Evolutionary conservation across 2,113 vertebrate genomes (phyloP), one percentile per base, ranked within the genome.

Genomic region (Serilophus lunatus): DNA sequence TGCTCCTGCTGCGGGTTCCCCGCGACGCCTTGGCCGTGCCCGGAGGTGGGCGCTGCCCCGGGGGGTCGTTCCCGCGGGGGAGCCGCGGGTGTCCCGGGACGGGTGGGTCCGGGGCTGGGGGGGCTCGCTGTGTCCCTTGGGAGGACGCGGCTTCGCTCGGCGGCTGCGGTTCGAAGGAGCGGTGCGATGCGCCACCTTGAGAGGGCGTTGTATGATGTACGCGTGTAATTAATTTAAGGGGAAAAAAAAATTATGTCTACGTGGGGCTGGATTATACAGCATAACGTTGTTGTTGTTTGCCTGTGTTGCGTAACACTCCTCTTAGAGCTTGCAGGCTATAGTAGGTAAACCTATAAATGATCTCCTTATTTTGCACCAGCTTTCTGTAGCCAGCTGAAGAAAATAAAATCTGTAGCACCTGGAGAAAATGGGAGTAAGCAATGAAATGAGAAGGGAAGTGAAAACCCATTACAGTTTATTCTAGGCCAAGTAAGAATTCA

Each of bases 111-210:
- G 22, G 74, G 74, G 12, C 23, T 28, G 29, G 3, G 15, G 50
- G 16, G 2, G n/a, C 6, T 40, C 45, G 7, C 1, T 13, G 51
- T 42, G 20, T 31, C 18, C n/a, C 33, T 2, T 10, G 11, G 9
- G 28, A 6, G 3, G 23, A 3, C 10, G 26, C 18, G 10, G 45
- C 51, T 28, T n/a, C 33, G 1, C 5, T 12, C 25, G 3, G 28
- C 18, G 9, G 40, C 13, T 3, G 35, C 10, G 1, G 23, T 9
- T 9, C 2, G 14, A n/a, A n/a, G n/a, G n/a, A n/a, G n/a, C n/a
- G 5, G 1, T 12, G 0, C 0, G 18, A 35, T 33, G 19, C 4
- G 11, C 8, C 4, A 0, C 53, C 16, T 7, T 6, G 2, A 6
- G 64, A 29, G 31, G 25, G 53, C 11, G 10, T 3, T 47, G 44